Evolutionary conservation across 2,888 invertebrate species (phyloP), one percentile per base, ranked within the genome.

Genomic region (Melipona bicolor): DNA sequence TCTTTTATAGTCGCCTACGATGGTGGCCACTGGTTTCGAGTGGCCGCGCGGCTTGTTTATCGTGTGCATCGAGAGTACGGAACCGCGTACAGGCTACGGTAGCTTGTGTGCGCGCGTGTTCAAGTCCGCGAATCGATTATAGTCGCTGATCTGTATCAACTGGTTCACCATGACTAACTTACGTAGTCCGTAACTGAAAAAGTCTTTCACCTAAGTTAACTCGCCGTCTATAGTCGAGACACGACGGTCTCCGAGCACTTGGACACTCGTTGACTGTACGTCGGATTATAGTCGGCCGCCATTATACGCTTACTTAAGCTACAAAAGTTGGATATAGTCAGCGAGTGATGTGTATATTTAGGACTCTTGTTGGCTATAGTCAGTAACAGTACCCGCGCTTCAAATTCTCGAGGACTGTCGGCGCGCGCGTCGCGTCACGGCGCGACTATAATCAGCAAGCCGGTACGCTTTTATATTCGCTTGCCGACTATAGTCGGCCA

Each of bases 171-270:
- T 17, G 27, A 50, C 75, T 43, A 49, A 49, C 36, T 73, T 43
- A 43, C 43, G 56, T 49, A 50, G 64, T 54, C 65, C 17, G 43
- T 21, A 72, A 72, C 43, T 62, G 43, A 43, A 61, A 32, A 73
- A 61, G 72, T 73, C 72, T 73, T 73, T 73, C 72, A 62, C 27
- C 61, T 62, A 73, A 73, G 49, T 73, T 73, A 73, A 59, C 61
- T 72, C 59, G 32, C 64, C 73, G 56, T 24, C 64, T 77, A 50
- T 70, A 56, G 64, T 69, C 69, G 52, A 0, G 27, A 27, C 27
- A 68, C 43, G 67, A 68, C 43, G 67, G 27, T 19, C 61, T 4
- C 50, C 21, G 50, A 52, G 36, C 52, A 67, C 59, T 74, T 52
- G 17, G 36, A 32, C 11, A 27, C 24, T 19, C 36, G 43, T 17